Evolutionary conservation across 92 coral and sea anemone genomes (phyloP), one percentile per base, ranked within the genome.

Genomic region (Palythoa grandiflora): DNA sequence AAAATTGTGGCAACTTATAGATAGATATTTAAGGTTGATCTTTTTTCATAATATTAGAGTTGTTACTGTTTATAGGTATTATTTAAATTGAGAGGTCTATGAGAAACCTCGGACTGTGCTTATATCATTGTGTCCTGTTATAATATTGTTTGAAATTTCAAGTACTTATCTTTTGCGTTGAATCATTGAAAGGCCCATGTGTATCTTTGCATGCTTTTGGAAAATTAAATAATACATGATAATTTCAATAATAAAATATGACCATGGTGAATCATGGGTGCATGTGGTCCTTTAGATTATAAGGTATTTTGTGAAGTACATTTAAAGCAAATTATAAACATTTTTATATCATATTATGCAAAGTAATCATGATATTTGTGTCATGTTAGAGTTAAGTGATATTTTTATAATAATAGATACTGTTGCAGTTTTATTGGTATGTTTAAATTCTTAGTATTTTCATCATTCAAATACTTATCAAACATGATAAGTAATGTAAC

Each of bases 221-320:
- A 70, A 16, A 70, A 70, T 70, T 70, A 35, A 35, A 70, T 10
- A 70, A 70, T 70, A 70, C 36, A 68, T 28, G 9, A 68, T 68
- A 68, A 28, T 68, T 70, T 70, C 74, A 73, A 40, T 73, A 73
- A 73, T 73, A 73, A 73, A 73, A 73, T 73, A 73, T 35, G 40
- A 73, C 78, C 78, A 73, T 73, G 78, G 78, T 15, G 54, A 44
- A 55, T 73, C 78, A 73, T 73, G 78, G 55, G 78, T 73, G 52
- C 78, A 40, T 17, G 78, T 73, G 78, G 57, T 44, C 78, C 78
- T 73, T 73, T 73, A 73, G 40, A 73, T 40, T 73, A 39, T 5
- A 73, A 39, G 78, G 78, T 73, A 73, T 73, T 73, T 73, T 73
- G 78, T 73, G 78, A 40, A 73, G 78, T 40, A 73, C 78, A 73